Evolutionary conservation across 2,113 vertebrate species (phyloP), one percentile per base, ranked within the genome.

Genomic region (Geococcyx californianus): DNA sequence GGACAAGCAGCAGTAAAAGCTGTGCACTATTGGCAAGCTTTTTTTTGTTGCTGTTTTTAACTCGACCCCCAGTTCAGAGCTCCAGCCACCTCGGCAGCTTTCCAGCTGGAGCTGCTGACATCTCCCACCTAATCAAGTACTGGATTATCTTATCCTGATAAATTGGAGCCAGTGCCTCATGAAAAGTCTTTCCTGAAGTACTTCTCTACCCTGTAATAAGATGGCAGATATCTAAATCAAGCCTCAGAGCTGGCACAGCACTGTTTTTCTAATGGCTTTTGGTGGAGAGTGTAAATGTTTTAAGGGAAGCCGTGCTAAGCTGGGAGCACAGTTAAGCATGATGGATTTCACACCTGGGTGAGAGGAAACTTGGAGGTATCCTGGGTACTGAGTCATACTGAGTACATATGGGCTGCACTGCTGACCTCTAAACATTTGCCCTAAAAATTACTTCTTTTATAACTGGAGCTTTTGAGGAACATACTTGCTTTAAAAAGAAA

Each of bases 121-220:
- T 98, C 97, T 98, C 92, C 96, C 85, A 98, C 97, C 97, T 98
- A 97, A 98, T 98, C 97, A 98, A 98, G 96, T 96, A 87, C 95
- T 95, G 97, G 97, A 98, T 98, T 98, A 98, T 98, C 97, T 98
- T 98, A 97, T 98, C 95, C 97, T 98, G 98, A 97, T 98, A 98
- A 98, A 98, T 97, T 98, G 98, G 97, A 98, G 97, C 95, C 69
- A 67, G 95, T 95, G 95, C 95, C 94, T 97, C 60, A 36, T 97
- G 95, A 98, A 97, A 98, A 97, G 97, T 97, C 97, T 97, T 98
- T 95, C 85, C 97, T 97, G 93, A 95, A 97, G 91, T 97, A 95
- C 74, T 97, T 96, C 28, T 56, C 95, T 97, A 92, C 92, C 68
- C 74, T 93, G 51, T 90, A 97, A 96, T 93, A 94, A 94, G 84